These are phyloP conservation scores for Pao palembangensis DNA, from an alignment of 2,113 vertebrate species.

Conservation along the genomic window DNA sequence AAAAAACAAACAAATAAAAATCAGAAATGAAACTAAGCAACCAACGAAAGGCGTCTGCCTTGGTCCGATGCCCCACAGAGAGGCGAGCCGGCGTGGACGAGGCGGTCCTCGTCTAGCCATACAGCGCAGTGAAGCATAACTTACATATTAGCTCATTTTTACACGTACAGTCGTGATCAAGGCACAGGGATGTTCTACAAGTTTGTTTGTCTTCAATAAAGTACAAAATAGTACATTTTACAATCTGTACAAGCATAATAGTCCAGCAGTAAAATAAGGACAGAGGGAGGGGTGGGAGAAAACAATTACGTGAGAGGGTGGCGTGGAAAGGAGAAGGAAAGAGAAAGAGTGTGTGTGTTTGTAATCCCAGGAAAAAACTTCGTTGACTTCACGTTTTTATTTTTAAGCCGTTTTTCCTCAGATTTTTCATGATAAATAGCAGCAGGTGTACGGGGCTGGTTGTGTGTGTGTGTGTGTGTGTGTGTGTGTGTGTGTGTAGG, in stretches of 20 bases:
- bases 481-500: conserved; percentile 1
- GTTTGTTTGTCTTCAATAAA: conserved; percentile 86
- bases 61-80: conserved; percentile 26
- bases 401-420: conserved; percentile 35
- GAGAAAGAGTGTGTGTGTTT: conserved; percentile 23
- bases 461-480: neutral
- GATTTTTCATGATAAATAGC: conserved; percentile 41
- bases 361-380: conserved; percentile 24
- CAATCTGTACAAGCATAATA: conserved; percentile 98
- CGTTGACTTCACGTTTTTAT: conserved; percentile 36
- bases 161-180: conserved; percentile 97
- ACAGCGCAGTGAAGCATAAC: conserved; percentile 93
- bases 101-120: conserved; percentile 80
- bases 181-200: conserved; percentile 98
- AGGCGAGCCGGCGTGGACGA: conserved; percentile 69
- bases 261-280: conserved; percentile 93
- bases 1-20: neutral
- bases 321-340: conserved; percentile 1
- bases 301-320: neutral
- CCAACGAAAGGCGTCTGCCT: conserved; percentile 78
- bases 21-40: conserved; percentile 73
- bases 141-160: conserved; percentile 92
- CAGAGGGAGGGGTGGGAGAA: conserved; percentile 52
- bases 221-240: conserved; percentile 99
- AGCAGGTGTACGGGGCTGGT: conserved; percentile 22